phyloP scores from a whole-genome alignment of 1,140 invertebrate genomes.

The Diorhabda carinulata region DNA sequence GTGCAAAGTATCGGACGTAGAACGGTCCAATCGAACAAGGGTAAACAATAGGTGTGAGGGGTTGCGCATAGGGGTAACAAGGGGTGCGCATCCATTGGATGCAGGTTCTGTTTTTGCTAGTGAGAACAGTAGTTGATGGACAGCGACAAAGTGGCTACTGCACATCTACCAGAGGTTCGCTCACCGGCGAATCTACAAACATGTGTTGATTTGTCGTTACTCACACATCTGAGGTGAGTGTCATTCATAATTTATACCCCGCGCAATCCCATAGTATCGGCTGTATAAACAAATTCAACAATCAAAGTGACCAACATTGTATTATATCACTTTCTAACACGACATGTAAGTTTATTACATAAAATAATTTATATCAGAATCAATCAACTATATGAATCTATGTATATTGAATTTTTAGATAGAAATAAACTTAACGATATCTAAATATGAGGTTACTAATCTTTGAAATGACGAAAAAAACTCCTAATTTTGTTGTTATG shows the following conservation, averaged over 20 bases:
- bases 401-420: too few relatives aligned
- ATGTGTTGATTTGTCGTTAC: constrained; percentile 45
- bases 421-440: too few relatives aligned
- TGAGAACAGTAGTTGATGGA: constrained; percentile 35
- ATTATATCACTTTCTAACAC: too few relatives aligned
- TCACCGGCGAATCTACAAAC: constrained; percentile 42
- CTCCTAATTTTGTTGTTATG: too few relatives aligned
- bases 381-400: too few relatives aligned
- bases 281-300: too few relatives aligned
- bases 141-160: constrained; percentile 44
- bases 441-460: too few relatives aligned
- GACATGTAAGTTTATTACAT: too few relatives aligned
- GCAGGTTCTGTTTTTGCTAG: constrained; percentile 32
- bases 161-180: constrained; percentile 46
- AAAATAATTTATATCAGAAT: too few relatives aligned
- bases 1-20: constrained; percentile 26
- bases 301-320: too few relatives aligned
- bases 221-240: constrained; percentile 45
- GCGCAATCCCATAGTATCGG: background rate
- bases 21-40: constrained; percentile 35
- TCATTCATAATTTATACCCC: background rate
- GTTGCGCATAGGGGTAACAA: constrained; percentile 35
- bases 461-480: too few relatives aligned
- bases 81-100: constrained; percentile 37
- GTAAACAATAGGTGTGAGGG: constrained; percentile 42